Evolutionary conservation across 2,888 invertebrate genomes (phyloP), one percentile per base, ranked within the genome.

Genomic region (Diloba caeruleocephala): DNA sequence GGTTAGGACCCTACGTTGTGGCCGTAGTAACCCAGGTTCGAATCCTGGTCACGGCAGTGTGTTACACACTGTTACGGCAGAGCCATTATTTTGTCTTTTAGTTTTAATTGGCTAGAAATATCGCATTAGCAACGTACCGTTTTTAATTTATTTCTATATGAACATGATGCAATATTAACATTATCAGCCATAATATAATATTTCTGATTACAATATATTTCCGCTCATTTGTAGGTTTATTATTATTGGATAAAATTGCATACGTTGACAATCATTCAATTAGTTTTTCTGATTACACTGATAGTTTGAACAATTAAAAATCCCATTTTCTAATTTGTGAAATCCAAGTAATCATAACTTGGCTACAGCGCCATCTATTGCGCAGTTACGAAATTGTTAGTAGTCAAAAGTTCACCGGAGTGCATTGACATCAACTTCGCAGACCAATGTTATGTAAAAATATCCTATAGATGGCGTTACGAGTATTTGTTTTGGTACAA

Each of bases 1-100:
- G 95, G 95, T 95, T 95, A 95, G 95, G 94, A 95, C 95, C 94
- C 94, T 94, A 94, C 95, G 95, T 95, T 95, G 95, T 95, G 95
- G 95, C 95, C 95, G 95, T 95, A 95, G 95, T 95, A 95, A 95
- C 95, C 95, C 95, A 95, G 95, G 95, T 95, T 95, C 95, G 95
- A 95, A 95, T 94, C 94, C 95, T 95, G 94, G 95, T 95, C 95
- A 95, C 94, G 94, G 94, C 94, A 93, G 83, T 82, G 83, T 82
- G 37, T 43, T 15, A 13, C 23, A 57, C 74, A 78, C 77, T 81
- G 78, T 78, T 71, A 66, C 77, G 80, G 80, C 72, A 76, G 74
- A 72, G 78, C 1, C 12, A 12, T 45, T 1, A 33, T 50, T 56
- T 61, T 56, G 26, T 0, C 10, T 15, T 19, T 34, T 50, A 6